Percentiles rank a stretch among this genome's conserved stretches.
These are phyloP conservation scores for Malurus melanocephalus DNA, from an alignment of 2,113 vertebrate genomes.

Conservation along the genomic window DNA sequence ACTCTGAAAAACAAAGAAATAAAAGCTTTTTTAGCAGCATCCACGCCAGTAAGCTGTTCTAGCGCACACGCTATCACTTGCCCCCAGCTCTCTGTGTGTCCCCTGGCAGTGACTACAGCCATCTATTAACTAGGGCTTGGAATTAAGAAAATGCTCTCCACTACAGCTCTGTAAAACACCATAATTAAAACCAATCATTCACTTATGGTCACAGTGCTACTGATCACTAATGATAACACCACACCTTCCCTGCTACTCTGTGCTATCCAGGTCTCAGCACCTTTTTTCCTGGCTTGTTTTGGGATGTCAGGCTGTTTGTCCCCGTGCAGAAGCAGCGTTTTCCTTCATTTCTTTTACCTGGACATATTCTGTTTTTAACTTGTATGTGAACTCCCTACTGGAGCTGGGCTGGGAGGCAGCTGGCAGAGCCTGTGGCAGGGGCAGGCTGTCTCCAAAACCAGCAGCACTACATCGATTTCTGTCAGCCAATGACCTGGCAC, in stretches of 20 bases:
- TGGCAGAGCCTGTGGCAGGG: fast-evolving
- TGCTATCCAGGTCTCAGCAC: neutral
- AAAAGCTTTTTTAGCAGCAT: neutral
- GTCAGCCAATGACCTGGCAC: neutral
- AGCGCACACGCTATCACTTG: fast-evolving
- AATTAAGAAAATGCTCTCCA: neutral
- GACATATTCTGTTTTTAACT: neutral
- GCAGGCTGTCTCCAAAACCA: neutral
- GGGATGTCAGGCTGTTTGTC: neutral
- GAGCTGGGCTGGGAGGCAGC: neutral
- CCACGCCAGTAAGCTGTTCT: neutral
- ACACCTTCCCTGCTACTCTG: neutral
- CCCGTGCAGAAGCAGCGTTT: neutral
- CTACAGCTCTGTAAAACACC: neutral
- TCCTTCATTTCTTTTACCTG: neutral
- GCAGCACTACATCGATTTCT: fast-evolving
- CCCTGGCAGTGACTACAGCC: neutral
- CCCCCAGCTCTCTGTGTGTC: neutral
- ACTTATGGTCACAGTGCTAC: neutral
- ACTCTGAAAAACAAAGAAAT: neutral
- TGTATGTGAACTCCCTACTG: neutral
- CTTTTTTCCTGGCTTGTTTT: neutral
- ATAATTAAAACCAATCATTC: neutral
- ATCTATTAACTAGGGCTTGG: neutral
- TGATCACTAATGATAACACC: neutral